Evolutionary conservation across 2,113 vertebrate species (phyloP), one percentile per base, ranked within the genome.

Genomic region (Oreotrochilus melanogaster): DNA sequence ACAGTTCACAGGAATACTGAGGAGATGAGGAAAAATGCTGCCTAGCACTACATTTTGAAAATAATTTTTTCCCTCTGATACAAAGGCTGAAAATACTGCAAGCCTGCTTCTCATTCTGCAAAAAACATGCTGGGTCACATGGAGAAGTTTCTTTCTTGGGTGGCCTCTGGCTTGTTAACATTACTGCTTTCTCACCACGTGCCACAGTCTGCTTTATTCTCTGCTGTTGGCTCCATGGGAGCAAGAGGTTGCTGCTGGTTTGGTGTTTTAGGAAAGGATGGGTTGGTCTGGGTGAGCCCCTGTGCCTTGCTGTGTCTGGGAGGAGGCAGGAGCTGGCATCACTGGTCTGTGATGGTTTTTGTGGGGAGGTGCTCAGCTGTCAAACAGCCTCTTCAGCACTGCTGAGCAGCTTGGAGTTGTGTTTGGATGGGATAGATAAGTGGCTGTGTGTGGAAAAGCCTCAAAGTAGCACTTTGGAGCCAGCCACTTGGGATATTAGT

Each of bases 191-290:
- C 91, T 94, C 83, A 91, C 37, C 47, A 23, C 8, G 4, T 50
- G 60, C 67, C 56, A 58, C 69, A 57, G 13, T 80, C 42, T 31
- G 28, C 60, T 93, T 70, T 42, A 14, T 90, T 78, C 56, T 86
- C 60, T 73, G 62, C 17, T 65, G 24, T 83, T 69, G 75, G 25
- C 47, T 83, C 21, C 62, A 0, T 64, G 62, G 64, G 64, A 88
- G 75, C 86, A 86, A 39, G 47, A 78, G 58, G 54, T 70, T 90
- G 58, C 50, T 82, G 67, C 47, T 56, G 43, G 54, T 69, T 78
- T 48, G 60, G 62, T 69, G 9, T 70, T 79, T 87, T 27, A 58
- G 65, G 51, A 24, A 67, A 54, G 25, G 42, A 33, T 30, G 65
- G 39, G 30, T 81, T 93, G 71, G 7, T 67, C 21, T 51, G 78